phyloP scores from a whole-genome alignment of 2,797 vertebrate genomes.

The Eulemur coronatus region DNA sequence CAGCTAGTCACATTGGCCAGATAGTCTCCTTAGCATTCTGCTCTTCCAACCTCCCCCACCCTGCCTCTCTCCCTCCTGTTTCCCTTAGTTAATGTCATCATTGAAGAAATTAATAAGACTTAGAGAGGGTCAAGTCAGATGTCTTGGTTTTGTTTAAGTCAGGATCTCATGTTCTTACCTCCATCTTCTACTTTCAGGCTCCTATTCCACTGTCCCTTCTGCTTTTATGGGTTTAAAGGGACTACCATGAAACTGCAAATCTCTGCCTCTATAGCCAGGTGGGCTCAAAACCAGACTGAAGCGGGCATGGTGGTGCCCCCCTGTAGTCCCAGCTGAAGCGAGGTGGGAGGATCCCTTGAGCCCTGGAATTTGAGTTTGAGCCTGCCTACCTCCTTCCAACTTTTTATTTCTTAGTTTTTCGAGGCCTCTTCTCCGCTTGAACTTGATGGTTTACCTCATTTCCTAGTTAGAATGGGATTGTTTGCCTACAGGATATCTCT shows the following conservation, averaged over 20 bases:
- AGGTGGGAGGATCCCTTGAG: not conserved
- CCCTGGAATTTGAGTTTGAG: not conserved
- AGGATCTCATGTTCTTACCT: not conserved
- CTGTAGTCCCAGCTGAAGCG: not conserved
- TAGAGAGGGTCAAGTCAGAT: not conserved
- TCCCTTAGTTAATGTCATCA: not conserved
- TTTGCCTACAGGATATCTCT: not conserved
- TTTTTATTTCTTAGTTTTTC: conserved; percentile 34
- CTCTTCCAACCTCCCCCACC: not conserved
- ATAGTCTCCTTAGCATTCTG: not conserved
- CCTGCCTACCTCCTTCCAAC: not conserved
- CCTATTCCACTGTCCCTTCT: not conserved
- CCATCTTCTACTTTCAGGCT: not conserved
- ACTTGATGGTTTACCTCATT: conserved; percentile 32
- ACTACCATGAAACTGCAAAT: not conserved
- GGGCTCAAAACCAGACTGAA: not conserved
- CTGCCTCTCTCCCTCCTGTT: not conserved
- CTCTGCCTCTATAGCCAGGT: not conserved
- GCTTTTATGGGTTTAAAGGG: not conserved
- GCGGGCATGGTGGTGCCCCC: not conserved
- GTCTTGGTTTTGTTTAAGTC: not conserved
- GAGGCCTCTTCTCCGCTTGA: not conserved
- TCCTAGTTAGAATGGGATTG: conserved; percentile 29
- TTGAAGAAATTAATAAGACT: not conserved
- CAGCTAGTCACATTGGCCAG: not conserved